Percentiles rank a stretch among this genome's conserved stretches.
Evolutionary conservation across 2,888 invertebrate species (phyloP).

Genomic region (Patella depressa): DNA sequence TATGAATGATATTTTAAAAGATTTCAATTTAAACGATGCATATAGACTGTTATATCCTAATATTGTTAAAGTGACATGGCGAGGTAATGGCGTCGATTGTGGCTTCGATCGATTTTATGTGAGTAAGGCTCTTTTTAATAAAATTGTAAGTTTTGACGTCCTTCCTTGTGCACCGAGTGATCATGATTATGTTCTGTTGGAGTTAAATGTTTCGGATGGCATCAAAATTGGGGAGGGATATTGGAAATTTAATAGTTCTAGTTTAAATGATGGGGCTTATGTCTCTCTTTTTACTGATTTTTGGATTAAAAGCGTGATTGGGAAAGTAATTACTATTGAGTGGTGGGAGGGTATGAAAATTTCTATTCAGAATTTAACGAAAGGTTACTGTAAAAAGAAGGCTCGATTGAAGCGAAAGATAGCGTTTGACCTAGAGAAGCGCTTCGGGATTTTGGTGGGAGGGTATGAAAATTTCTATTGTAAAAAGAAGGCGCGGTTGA

Average conservation of each 20-base stretch:
- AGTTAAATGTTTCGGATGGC: not conserved
- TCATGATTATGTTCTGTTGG: not conserved
- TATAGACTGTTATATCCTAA: not conserved
- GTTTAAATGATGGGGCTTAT: not conserved
- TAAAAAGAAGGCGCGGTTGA: slow-evolving; percentile 48
- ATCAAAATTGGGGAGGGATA: not conserved
- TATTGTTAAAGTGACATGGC: slow-evolving; percentile 7
- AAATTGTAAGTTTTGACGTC: not conserved
- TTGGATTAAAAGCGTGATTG: not conserved
- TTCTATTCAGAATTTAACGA: not conserved
- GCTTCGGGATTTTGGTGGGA: not conserved
- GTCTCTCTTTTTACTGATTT: slow-evolving; percentile 4
- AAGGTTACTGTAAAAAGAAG: not conserved
- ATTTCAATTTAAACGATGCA: not conserved
- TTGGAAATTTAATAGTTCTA: slow-evolving; percentile 5
- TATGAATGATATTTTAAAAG: not conserved
- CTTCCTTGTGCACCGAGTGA: too few species aligned
- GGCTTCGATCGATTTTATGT: slow-evolving; percentile 2
- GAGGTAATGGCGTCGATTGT: not conserved
- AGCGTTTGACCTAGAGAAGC: not conserved
- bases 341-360: slow-evolving; percentile 3
- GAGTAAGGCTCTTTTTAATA: not conserved
- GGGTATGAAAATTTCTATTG: slow-evolving; percentile 40
- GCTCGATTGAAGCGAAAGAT: not conserved
- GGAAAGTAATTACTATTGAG: not conserved